Base-by-base conservation (phyloP, 2,888 invertebrate genomes). In the Hydrotaea cyrtoneurina region DNA sequence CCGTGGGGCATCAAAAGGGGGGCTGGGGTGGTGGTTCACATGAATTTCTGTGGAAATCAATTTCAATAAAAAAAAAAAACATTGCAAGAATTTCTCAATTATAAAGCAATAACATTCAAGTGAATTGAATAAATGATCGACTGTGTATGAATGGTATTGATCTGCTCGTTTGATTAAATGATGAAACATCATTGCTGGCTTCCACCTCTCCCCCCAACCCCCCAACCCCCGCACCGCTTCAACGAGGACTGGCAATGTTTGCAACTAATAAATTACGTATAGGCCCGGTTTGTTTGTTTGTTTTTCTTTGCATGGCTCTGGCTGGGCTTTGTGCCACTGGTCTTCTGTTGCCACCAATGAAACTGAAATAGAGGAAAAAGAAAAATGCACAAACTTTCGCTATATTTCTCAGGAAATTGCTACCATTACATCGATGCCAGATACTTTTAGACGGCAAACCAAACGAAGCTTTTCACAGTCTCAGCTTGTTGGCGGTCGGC, bases 321-420 rank as follows among this genome's bases (percentile, higher is more conserved):
- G n/a, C 23, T 39, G 7, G 46, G n/a, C 23, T 11, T 13, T 7
- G 15, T 46, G 21, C 19, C 26, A 36, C 55, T 57, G 46, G 43
- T 72, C 11, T 79, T 79, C 19, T 23, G n/a, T n/a, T n/a, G n/a
- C n/a, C n/a, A n/a, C n/a, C 39, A 36, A 8, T 11, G 23, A 71
- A 46, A 13, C 23, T 69, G 50, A 62, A 77, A 59, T 53, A 62
- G 55, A 15, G 23, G 39, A 39, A 13, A 10, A 8, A 13, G 39
- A 39, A 13, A 39, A 1, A 39, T 39, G 11, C 10, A 69, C 64
- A 80, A 83, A 82, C 85, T 85, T 85, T 85, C 82, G 85, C 85
- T 80, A 73, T 57, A 69, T 82, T 85, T 85, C 77, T 73, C 85
- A 85, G 82, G 85, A 82, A 85, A 85, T 80, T 69, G 82, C 26